Conservation (phyloP, 2,113 vertebrate genomes). For the Marmota monax region DNA sequence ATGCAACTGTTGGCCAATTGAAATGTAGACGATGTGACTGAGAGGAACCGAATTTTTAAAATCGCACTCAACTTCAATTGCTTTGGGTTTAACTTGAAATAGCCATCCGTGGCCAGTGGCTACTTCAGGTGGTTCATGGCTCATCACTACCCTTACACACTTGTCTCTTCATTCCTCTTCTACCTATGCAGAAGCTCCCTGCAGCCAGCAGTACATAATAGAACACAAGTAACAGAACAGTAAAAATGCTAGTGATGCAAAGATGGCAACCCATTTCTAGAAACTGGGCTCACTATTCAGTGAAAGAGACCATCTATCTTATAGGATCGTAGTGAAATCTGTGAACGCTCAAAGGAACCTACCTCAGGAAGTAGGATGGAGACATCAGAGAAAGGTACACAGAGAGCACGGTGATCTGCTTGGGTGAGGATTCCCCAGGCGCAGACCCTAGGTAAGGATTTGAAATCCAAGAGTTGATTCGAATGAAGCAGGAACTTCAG, state of each 20-base stretch:
- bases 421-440: not conserved
- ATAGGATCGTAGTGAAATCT: accelerated
- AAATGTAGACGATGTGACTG: not conserved
- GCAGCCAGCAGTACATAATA: not conserved
- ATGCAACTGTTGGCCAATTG: not conserved
- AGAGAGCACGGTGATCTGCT: not conserved
- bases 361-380: not conserved
- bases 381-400: not conserved
- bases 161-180: not conserved
- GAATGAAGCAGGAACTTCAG: not conserved
- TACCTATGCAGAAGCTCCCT: not conserved
- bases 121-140: not conserved
- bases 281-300: not conserved
- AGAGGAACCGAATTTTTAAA: not conserved
- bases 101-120: not conserved
- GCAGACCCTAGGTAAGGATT: not conserved
- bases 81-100: not conserved
- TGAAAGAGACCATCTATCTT: not conserved
- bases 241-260: not conserved
- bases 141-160: too few species aligned
- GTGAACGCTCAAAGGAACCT: not conserved
- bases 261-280: not conserved
- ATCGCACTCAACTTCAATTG: not conserved
- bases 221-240: too few species aligned
- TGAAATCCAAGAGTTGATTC: not conserved